These are phyloP conservation scores for Shinisaurus crocodilurus DNA, from an alignment of 2,113 vertebrate species.

Conservation along the genomic window DNA sequence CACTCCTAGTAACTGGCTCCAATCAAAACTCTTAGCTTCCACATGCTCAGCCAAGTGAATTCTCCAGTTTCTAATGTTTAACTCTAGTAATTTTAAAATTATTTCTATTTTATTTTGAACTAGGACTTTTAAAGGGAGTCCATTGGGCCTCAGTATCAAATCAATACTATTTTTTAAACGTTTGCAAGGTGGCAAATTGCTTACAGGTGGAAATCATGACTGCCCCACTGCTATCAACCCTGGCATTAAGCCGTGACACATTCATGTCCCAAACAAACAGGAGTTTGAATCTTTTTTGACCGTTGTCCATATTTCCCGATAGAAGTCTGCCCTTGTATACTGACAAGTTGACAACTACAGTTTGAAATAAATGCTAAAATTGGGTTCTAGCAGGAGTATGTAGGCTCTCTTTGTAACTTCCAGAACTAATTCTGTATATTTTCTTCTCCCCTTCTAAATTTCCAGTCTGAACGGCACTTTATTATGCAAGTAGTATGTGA, in stretches of 20 bases:
- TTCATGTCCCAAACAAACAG: neutral
- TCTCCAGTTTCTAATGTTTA: no score
- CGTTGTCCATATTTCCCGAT: neutral
- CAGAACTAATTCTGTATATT: constrained; percentile 12
- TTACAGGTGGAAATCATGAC: neutral
- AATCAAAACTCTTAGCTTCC: no score
- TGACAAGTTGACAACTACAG: no score
- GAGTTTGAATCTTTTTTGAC: neutral
- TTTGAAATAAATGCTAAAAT: neutral
- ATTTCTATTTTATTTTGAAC: no score
- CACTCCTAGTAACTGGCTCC: no score
- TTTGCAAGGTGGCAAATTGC: neutral
- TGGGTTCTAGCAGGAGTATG: neutral
- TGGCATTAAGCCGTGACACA: no score
- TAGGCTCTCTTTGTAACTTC: neutral
- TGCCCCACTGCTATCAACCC: no score
- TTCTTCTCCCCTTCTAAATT: constrained; percentile 14
- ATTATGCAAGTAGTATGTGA: constrained; percentile 99
- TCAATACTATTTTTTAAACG: neutral
- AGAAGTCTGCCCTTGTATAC: neutral
- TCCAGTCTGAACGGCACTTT: constrained; percentile 96
- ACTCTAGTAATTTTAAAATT: no score
- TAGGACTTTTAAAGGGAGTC: no score
- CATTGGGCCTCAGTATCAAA: neutral
- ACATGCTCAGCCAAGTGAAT: no score